phyloP scores from a whole-genome alignment of 2,888 invertebrate genomes.

The Conistra vaccinii region DNA sequence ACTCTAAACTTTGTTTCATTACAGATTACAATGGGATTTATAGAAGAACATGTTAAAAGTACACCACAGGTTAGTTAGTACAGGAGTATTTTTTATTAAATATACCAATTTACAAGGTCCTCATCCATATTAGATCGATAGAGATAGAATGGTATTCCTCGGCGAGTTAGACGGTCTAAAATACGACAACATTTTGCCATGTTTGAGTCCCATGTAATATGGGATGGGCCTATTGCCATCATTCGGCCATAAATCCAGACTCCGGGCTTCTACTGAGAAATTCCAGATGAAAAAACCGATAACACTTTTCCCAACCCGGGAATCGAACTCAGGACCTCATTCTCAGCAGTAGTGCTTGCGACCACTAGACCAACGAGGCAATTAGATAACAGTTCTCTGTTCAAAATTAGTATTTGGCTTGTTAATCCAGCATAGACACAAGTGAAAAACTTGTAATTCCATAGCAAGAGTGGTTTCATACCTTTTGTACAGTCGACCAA shows the following conservation, averaged over 20 bases:
- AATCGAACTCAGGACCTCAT: no score
- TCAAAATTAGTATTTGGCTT: neutral
- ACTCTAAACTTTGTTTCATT: slow-evolving; percentile 50
- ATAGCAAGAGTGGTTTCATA: neutral
- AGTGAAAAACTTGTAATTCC: neutral
- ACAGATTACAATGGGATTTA: slow-evolving; percentile 78
- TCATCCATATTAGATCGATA: neutral
- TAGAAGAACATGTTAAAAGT: slow-evolving; percentile 77
- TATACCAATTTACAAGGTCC: neutral
- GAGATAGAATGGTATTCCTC: no score
- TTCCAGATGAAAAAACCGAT: neutral
- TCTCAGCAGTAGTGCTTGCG: no score
- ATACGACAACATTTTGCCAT: neutral
- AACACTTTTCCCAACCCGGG: neutral
- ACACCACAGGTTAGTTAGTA: slow-evolving; percentile 71
- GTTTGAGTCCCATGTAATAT: neutral
- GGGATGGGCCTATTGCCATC: neutral
- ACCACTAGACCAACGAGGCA: neutral
- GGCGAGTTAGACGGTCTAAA: no score
- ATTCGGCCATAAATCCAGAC: neutral
- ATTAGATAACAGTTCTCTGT: neutral
- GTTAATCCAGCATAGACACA: neutral
- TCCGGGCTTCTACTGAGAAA: neutral
- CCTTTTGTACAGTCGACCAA: neutral
- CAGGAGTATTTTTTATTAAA: neutral